Evolutionary conservation across 2,113 vertebrate genomes (phyloP), one percentile per base, ranked within the genome.

Genomic region (Leptocoma aspasia): DNA sequence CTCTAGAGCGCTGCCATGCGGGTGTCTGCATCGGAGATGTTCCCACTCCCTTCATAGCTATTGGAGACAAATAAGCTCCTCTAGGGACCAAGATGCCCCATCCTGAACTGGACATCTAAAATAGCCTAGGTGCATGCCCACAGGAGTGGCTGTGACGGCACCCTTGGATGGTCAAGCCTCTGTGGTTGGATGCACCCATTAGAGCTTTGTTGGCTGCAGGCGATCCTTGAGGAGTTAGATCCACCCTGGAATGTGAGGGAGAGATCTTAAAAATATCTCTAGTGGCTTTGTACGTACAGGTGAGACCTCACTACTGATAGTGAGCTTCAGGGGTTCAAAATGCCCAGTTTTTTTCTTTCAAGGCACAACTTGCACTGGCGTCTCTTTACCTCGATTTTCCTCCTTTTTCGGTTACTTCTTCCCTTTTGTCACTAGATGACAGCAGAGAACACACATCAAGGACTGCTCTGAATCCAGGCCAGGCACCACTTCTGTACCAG

Each of bases 361-460:
- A 60, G 54, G 31, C 56, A 31, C 20, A 53, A 37, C 15, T 44
- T n/a, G 13, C 1, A 1, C 26, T 33, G 57, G 28, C 24, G n/a
- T 69, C 78, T 91, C 15, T 75, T 73, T n/a, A 60, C 42, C 17
- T 21, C 2, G 4, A 13, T 76, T 71, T 89, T 84, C 15, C 6
- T 28, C 49, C 57, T 81, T 44, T 63, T 81, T 24, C 0, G 0
- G 47, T 19, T 70, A 41, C 50, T 97, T 96, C 87, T 88, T 52
- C 47, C 12, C 24, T 96, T 93, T 70, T 28, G 82, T 86, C 96
- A 64, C 92, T 96, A 95, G 95, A 72, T 96, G 96, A 54, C 96
- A 97, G 96, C 92, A 97, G 87, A 95, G 93, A 30, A 95, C 66
- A 56, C 77, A 31, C 45, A 53, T 39, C 70, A 31, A 77, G 35